A percentile compares a stretch with the other conserved stretches of the same genome.
phyloP scores from a whole-genome alignment of 2,888 invertebrate species.

The Papilio elwesi region DNA sequence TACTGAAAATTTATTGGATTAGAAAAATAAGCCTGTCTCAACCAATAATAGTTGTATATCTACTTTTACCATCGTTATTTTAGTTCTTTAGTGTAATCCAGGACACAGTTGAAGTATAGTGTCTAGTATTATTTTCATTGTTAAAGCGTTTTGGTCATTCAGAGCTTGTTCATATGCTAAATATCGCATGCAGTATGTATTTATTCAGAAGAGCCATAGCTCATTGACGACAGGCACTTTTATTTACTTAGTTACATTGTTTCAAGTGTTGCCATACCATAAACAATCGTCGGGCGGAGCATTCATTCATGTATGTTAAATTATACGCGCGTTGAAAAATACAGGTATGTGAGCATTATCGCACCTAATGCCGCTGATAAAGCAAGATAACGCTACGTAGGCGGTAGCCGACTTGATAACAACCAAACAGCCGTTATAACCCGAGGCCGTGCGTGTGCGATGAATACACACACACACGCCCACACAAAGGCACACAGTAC shows the following conservation, averaged over 20 bases:
- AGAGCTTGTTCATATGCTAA: background rate
- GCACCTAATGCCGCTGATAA: constrained; percentile 68
- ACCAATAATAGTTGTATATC: too few species aligned
- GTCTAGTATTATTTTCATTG: background rate
- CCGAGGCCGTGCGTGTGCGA: constrained; percentile 32
- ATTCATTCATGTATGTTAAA: constrained; percentile 61
- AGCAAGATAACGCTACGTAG: constrained; percentile 63
- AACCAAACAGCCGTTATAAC: constrained; percentile 41
- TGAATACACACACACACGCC: constrained; percentile 47
- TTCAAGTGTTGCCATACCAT: constrained; percentile 41
- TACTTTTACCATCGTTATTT: too few species aligned
- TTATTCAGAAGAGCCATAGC: background rate
- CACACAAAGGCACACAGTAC: background rate
- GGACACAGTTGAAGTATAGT: too few species aligned
- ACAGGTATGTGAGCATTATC: constrained; percentile 71
- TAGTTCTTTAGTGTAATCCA: too few species aligned
- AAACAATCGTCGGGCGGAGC: constrained; percentile 45
- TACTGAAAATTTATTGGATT: too few species aligned
- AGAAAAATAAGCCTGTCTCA: too few species aligned
- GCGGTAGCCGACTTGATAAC: constrained; percentile 63
- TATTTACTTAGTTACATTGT: constrained; percentile 38
- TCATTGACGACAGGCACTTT: constrained; percentile 37
- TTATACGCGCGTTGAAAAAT: constrained; percentile 53
- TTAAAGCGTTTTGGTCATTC: background rate
- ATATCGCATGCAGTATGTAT: background rate